Evolutionary conservation across 2,113 vertebrate genomes (phyloP).

Genomic region (Pelecanoides urinatrix): DNA sequence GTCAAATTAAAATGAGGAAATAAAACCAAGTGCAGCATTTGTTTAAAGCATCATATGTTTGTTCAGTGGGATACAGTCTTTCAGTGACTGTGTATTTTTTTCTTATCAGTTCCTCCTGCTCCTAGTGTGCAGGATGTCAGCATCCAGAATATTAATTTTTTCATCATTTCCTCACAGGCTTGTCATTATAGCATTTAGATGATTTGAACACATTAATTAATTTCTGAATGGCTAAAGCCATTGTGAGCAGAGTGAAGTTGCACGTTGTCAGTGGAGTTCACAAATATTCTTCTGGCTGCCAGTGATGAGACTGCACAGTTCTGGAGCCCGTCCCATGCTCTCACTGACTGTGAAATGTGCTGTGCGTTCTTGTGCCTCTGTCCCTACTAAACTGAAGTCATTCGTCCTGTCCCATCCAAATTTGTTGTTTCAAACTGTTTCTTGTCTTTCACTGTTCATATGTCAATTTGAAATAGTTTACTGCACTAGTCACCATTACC

Average conservation of each 20-base stretch:
- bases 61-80: not conserved
- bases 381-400: not conserved
- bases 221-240: not conserved
- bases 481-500: not conserved
- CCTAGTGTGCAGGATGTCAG: not conserved
- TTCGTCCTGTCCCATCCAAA: not conserved
- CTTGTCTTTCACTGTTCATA: not conserved
- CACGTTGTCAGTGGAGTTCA: not conserved
- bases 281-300: not conserved
- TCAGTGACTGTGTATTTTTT: not conserved
- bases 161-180: not conserved
- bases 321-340: not conserved
- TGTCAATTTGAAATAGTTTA: not conserved
- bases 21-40: not conserved
- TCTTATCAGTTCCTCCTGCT: not conserved
- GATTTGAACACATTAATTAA: not conserved
- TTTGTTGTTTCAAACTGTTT: not conserved
- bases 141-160: not conserved
- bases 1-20: not conserved
- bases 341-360: not conserved
- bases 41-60: not conserved
- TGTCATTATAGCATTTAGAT: not conserved
- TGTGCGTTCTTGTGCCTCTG: not conserved
- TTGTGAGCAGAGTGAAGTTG: not conserved
- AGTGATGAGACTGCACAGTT: not conserved